These are phyloP conservation scores for Sinocyclocheilus maitianheensis DNA, from an alignment of 2,113 vertebrate genomes.

Conservation along the genomic window DNA sequence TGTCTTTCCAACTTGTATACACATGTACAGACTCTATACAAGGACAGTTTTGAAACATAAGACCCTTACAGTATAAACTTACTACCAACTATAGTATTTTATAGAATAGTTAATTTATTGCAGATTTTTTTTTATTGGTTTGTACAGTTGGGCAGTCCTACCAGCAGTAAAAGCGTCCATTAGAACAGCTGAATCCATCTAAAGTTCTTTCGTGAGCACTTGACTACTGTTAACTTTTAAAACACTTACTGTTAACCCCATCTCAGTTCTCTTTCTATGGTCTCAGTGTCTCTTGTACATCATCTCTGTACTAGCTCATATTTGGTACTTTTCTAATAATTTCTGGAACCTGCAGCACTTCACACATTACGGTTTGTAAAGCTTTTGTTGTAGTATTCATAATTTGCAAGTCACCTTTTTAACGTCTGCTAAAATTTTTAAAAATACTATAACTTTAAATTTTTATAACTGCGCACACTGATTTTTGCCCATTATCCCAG, in stretches of 20 bases:
- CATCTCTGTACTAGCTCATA: neutral
- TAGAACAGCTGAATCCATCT: neutral
- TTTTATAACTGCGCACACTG: neutral
- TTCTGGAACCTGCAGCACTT: neutral
- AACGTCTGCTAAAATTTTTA: too few species aligned
- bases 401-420: neutral
- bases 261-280: conserved; percentile 12
- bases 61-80: neutral
- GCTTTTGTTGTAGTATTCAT: neutral
- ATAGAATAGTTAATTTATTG: neutral
- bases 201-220: neutral
- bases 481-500: neutral
- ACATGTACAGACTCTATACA: neutral
- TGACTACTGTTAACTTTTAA: neutral
- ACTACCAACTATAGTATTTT: neutral
- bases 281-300: neutral
- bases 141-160: neutral
- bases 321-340: neutral
- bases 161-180: neutral
- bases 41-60: neutral
- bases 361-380: neutral
- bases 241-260: neutral
- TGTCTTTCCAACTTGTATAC: neutral
- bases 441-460: too few species aligned
- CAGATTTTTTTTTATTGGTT: neutral